Percentiles rank a stretch among this genome's conserved stretches.
These are phyloP conservation scores for Exocentrus adspersus DNA, from an alignment of 2,888 invertebrate genomes.

Conservation along the genomic window DNA sequence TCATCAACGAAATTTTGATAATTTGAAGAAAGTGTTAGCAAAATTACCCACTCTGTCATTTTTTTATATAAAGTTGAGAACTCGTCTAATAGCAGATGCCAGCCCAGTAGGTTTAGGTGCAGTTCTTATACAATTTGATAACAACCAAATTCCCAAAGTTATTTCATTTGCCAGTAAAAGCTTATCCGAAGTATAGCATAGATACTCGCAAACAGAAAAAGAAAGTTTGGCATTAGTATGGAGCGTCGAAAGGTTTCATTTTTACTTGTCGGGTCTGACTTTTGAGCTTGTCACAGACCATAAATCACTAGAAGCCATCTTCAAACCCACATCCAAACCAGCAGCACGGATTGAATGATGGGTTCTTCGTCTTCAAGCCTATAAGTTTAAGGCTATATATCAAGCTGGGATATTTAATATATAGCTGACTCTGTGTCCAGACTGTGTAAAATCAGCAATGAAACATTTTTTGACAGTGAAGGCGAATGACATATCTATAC, in stretches of 20 bases:
- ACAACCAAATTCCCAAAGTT: conserved; percentile 36
- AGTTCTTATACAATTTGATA: conserved; percentile 46
- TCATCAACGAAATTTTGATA: conserved; percentile 37
- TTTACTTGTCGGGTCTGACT: conserved; percentile 58
- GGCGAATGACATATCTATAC: background rate
- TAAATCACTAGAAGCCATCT: conserved; percentile 5
- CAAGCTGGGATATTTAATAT: conserved; percentile 1
- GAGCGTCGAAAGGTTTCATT: conserved; percentile 57
- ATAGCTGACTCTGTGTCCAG: background rate
- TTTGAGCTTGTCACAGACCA: conserved; percentile 12
- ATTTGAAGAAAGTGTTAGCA: conserved; percentile 28
- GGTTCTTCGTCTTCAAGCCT: background rate
- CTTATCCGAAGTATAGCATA: conserved; percentile 39
- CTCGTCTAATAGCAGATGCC: conserved; percentile 47
- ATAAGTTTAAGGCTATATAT: background rate
- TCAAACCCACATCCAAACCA: background rate
- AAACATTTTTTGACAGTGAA: background rate
- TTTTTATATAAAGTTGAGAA: conserved; percentile 41
- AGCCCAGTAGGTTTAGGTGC: conserved; percentile 49
- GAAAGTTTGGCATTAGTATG: conserved; percentile 59
- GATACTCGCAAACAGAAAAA: conserved; percentile 57
- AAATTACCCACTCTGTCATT: conserved; percentile 41
- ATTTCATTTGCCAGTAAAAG: conserved; percentile 48
- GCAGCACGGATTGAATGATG: conserved; percentile 1
- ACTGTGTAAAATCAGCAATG: background rate